Evolutionary conservation across 1,140 invertebrate species (phyloP).

Genomic region (Drosophila chauvacae): DNA sequence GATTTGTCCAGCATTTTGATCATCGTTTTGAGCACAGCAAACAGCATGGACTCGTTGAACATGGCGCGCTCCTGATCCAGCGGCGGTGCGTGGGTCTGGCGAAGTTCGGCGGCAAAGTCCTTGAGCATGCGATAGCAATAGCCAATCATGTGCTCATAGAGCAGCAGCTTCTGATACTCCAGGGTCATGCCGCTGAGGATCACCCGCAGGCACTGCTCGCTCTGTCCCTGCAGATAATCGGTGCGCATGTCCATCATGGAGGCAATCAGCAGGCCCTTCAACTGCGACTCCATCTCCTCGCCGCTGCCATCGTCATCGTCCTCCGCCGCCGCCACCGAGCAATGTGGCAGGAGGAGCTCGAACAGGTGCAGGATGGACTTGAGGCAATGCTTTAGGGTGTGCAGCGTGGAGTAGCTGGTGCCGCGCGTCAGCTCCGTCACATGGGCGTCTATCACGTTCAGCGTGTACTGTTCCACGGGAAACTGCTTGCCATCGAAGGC

Average conservation of each 20-base stretch:
- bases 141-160: constrained; percentile 88
- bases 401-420: constrained; percentile 65
- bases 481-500: constrained; percentile 68
- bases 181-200: constrained; percentile 86
- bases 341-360: constrained; percentile 75
- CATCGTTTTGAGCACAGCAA: constrained; percentile 88
- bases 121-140: constrained; percentile 90
- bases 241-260: constrained; percentile 91
- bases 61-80: constrained; percentile 54
- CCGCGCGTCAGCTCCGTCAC: constrained; percentile 70
- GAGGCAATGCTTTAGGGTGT: constrained; percentile 79
- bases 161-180: constrained; percentile 88
- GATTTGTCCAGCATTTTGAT: constrained; percentile 92
- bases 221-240: constrained; percentile 89
- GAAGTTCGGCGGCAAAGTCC: constrained; percentile 85
- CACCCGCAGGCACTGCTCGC: constrained; percentile 88
- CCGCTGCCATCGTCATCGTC: constrained; percentile 1
- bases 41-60: constrained; percentile 77
- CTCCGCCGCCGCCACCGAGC: constrained; percentile 10
- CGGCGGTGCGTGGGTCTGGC: constrained; percentile 14
- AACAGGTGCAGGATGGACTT: constrained; percentile 75
- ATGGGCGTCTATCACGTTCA: constrained; percentile 80
- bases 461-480: constrained; percentile 79
- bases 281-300: constrained; percentile 46
- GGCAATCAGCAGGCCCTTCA: constrained; percentile 88